Conservation (phyloP, 2,113 vertebrate species). For the Dermatemys mawii region DNA sequence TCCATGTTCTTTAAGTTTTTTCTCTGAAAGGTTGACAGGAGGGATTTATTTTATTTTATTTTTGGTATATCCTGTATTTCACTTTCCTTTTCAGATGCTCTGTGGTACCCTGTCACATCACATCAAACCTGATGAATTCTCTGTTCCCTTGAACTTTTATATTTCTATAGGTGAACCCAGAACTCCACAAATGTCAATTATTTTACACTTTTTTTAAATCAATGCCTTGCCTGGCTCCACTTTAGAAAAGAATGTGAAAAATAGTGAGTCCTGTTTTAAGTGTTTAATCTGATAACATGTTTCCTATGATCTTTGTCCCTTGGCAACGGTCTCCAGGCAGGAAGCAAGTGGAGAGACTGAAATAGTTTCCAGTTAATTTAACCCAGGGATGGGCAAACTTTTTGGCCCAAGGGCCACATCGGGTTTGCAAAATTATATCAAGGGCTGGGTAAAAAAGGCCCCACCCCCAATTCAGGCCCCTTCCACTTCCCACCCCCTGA, state of each 20-base stretch:
- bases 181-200: background rate
- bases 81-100: background rate
- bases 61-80: background rate
- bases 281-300: conserved; percentile 4
- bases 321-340: background rate
- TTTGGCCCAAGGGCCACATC: too few relatives aligned
- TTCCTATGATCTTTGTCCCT: background rate
- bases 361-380: background rate
- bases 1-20: too few relatives aligned
- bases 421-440: too few relatives aligned
- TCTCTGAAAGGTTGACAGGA: background rate
- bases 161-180: background rate
- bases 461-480: too few relatives aligned
- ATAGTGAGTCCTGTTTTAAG: background rate
- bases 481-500: too few relatives aligned
- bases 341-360: background rate
- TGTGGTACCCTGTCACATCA: background rate
- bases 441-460: too few relatives aligned
- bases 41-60: background rate
- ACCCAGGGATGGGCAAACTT: too few relatives aligned
- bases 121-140: conserved; percentile 27
- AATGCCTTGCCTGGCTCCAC: conserved; percentile 16
- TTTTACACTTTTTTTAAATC: conserved; percentile 41
- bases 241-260: background rate
- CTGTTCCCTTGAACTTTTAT: conserved; percentile 26